These are phyloP conservation scores for Ericerus pela DNA, from an alignment of 1,140 invertebrate species.

Conservation along the genomic window DNA sequence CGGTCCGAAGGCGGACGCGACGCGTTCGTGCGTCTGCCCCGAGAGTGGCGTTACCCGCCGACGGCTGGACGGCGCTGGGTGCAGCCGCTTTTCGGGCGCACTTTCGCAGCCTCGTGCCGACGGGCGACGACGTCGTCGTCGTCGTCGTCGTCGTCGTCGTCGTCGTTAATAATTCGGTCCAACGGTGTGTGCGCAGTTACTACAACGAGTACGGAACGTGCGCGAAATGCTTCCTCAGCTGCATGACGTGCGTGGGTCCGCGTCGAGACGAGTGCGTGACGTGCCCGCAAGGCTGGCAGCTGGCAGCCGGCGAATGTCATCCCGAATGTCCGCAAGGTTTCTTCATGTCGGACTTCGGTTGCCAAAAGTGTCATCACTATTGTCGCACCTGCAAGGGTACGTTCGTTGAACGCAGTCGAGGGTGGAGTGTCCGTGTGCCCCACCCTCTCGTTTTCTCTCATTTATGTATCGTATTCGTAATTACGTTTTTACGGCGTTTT, in stretches of 20 bases:
- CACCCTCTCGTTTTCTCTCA: no score
- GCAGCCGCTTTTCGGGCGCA: no score
- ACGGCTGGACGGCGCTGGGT: no score
- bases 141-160: not conserved
- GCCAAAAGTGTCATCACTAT: constrained; percentile 69
- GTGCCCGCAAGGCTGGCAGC: constrained; percentile 57
- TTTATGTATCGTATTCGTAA: no score
- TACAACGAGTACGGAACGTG: constrained; percentile 68
- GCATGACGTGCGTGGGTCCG: constrained; percentile 64
- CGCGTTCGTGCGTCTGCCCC: no score
- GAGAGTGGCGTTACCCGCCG: no score
- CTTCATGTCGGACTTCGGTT: constrained; percentile 59
- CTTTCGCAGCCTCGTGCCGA: no score
- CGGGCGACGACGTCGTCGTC: no score
- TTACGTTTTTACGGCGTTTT: not conserved
- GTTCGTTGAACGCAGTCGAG: no score
- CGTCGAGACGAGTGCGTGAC: constrained; percentile 65
- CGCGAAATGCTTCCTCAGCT: constrained; percentile 64
- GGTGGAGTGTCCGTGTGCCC: no score
- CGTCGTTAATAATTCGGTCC: not conserved
- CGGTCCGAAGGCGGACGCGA: no score
- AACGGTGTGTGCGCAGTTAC: constrained; percentile 39
- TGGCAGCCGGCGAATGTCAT: constrained; percentile 64
- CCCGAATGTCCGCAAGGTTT: constrained; percentile 69
- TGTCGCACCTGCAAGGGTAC: constrained; percentile 62